Evolutionary conservation across 53 echinoderm and acorn worm species (phyloP), one percentile per base, ranked within the genome.

Genomic region (Echinarachnius parma): DNA sequence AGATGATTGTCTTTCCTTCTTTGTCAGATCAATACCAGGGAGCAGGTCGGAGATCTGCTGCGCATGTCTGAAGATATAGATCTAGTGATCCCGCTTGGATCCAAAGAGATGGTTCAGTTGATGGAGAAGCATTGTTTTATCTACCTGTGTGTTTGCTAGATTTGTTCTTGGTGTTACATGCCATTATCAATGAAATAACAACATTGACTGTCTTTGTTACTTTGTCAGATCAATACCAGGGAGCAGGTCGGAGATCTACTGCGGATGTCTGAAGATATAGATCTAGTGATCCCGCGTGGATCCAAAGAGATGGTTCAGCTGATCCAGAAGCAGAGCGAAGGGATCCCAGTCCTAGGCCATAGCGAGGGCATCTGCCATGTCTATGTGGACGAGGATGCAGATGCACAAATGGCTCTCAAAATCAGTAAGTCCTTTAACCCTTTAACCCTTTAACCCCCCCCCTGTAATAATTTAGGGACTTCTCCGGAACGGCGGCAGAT

Each of bases 361-460:
- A 82, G 91, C 49, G 98, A 96, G 62, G 98, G 98, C 64, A 77
- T 96, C 24, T 96, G 98, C 76, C 98, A 96, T 83, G 98, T 96
- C 53, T 91, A 74, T 77, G 50, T 96, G 13, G 98, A 96, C 28
- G 80, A 82, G 31, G 88, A 75, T 1, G 91, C 88, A 0, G 98
- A 96, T 49, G 91, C 88, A 57, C 72, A 82, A 11, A 96, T 96
- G 98, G 98, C 91, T 19, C 65, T 96, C 19, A 80, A 84, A 54
- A 91, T 96, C 9, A 86, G 98, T 96, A 70, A 64, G 75, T 34
- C 0, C n/a, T n/a, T n/a, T n/a, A n/a, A n/a, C n/a, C n/a, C n/a
- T n/a, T n/a, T n/a, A n/a, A n/a, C n/a, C n/a, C n/a, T n/a, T n/a
- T n/a, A n/a, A n/a, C n/a, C n/a, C n/a, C n/a, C n/a, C n/a, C n/a